These are phyloP conservation scores for Toxonevra muliebris DNA, from an alignment of 2,888 invertebrate genomes.

Conservation along the genomic window DNA sequence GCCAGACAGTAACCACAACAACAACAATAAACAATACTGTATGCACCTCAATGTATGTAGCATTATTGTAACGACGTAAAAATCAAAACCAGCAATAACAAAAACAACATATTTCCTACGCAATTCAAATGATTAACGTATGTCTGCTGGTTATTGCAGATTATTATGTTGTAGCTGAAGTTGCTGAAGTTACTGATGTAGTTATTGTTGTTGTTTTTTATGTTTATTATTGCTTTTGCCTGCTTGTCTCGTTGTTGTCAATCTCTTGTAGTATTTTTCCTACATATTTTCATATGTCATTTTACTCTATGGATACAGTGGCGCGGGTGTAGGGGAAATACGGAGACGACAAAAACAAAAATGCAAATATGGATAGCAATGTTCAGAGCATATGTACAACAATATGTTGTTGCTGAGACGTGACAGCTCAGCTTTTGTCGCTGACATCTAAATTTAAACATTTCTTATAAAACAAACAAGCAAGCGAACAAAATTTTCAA, in stretches of 20 bases:
- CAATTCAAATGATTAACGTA: neutral
- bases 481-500: no score
- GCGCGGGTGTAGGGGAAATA: neutral
- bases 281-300: neutral
- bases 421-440: no score
- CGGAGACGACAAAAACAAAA: neutral
- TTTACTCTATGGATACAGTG: neutral
- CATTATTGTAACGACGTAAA: neutral
- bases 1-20: no score
- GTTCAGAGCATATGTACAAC: neutral
- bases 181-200: slow-evolving; percentile 20
- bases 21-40: neutral
- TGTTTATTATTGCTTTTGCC: neutral
- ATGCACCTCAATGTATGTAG: neutral
- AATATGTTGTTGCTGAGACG: no score
- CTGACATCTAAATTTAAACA: no score
- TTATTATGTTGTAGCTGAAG: slow-evolving; percentile 24
- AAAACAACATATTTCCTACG: neutral
- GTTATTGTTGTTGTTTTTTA: slow-evolving; percentile 4
- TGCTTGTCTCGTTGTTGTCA: neutral
- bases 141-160: slow-evolving; percentile 23
- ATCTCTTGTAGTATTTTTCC: neutral
- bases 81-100: neutral
- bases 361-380: neutral
- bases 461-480: no score